These are phyloP conservation scores for Rotaria macrura DNA, from an alignment of 2,888 invertebrate species.

Conservation along the genomic window DNA sequence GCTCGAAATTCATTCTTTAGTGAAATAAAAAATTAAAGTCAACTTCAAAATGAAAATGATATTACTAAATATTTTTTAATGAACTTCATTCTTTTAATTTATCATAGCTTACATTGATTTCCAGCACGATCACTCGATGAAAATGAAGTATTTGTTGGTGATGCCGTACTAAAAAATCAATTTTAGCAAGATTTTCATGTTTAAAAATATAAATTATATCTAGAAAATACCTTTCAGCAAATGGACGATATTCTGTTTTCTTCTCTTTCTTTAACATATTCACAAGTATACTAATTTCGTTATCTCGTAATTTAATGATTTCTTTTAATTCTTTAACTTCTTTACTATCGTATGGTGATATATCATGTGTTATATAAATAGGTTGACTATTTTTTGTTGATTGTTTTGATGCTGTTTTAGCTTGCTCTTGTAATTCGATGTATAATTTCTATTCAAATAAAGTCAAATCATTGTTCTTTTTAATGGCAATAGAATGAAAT, in stretches of 20 bases:
- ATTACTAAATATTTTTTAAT: too few relatives aligned
- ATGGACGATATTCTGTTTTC: constrained; percentile 36
- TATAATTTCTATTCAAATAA: constrained; percentile 27
- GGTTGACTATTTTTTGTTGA: background rate
- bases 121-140: background rate
- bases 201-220: background rate
- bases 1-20: too few relatives aligned
- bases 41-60: too few relatives aligned
- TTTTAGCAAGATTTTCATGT: too few relatives aligned
- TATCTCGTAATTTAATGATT: constrained; percentile 46
- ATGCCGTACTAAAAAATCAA: constrained; percentile 11
- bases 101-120: constrained; percentile 1
- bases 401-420: background rate
- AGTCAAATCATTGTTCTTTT: background rate
- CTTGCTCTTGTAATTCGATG: constrained; percentile 10
- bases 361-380: constrained; percentile 27
- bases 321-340: constrained; percentile 44
- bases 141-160: background rate
- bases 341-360: constrained; percentile 33
- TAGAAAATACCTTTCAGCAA: background rate
- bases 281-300: constrained; percentile 50
- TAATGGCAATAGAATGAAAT: background rate
- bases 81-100: background rate
- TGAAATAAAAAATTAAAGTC: too few relatives aligned
- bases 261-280: constrained; percentile 50